phyloP scores from a whole-genome alignment of 2,113 vertebrate genomes.

The Bubo bubo region DNA sequence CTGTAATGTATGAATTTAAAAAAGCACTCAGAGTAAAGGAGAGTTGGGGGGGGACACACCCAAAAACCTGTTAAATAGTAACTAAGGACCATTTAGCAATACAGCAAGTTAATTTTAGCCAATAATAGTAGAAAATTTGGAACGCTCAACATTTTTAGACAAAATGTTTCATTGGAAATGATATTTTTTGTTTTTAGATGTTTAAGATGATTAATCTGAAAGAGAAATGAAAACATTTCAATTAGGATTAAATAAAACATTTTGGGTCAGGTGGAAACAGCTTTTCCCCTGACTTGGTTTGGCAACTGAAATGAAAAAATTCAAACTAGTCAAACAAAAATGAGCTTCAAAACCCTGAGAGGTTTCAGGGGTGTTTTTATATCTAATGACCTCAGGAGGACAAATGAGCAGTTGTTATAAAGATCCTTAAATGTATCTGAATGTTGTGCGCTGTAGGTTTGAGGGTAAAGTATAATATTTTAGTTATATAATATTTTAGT shows the following conservation, averaged over 20 bases:
- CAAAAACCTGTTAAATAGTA: background rate
- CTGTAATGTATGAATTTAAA: background rate
- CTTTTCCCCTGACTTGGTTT: constrained; percentile 56
- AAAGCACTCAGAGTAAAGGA: background rate
- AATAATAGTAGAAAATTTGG: constrained; percentile 50
- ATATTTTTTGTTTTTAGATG: constrained; percentile 55
- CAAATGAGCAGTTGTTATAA: background rate
- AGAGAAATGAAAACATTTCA: constrained; percentile 63
- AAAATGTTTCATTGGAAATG: constrained; percentile 62
- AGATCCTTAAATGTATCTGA: background rate
- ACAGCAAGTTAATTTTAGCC: constrained; percentile 40
- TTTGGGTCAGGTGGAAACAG: constrained; percentile 66
- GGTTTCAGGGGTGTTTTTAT: background rate
- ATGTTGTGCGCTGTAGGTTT: background rate
- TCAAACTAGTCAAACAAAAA: background rate
- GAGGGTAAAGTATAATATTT: background rate
- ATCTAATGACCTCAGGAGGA: background rate
- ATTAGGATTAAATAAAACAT: constrained; percentile 51
- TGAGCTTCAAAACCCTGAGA: background rate
- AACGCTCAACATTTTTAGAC: constrained; percentile 41
- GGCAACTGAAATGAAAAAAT: constrained; percentile 54
- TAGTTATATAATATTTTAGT: too few species aligned
- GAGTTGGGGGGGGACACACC: background rate
- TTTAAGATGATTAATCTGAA: constrained; percentile 64
- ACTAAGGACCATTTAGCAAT: background rate